phyloP scores from a whole-genome alignment of 2,888 invertebrate genomes.

The Pseudococcus longispinus region DNA sequence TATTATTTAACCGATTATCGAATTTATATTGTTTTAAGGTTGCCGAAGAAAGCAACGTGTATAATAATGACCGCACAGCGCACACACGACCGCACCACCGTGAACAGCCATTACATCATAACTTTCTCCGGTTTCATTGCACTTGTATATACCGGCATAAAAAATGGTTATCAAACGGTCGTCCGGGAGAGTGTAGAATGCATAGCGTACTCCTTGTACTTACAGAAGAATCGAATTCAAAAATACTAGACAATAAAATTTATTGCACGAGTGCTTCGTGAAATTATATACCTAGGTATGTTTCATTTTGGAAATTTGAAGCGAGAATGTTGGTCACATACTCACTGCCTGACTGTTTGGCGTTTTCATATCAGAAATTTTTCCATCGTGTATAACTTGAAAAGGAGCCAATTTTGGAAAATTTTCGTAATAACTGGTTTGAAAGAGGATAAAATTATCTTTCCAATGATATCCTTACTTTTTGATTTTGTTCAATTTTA shows the following conservation, averaged over 20 bases:
- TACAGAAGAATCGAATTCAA: neutral
- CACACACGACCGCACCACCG: conserved; percentile 13
- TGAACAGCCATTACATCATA: conserved; percentile 46
- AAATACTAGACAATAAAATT: neutral
- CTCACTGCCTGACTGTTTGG: no score
- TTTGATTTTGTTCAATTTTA: no score
- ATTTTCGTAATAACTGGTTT: no score
- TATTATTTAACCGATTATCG: conserved; percentile 51
- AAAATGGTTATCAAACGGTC: neutral
- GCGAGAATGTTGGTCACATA: no score
- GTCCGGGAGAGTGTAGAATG: neutral
- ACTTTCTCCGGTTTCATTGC: conserved; percentile 51
- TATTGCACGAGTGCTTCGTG: neutral
- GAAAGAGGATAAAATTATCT: no score
- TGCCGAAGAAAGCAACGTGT: conserved; percentile 47
- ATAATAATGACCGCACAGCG: conserved; percentile 21
- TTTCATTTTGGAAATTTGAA: neutral
- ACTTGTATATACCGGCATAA: conserved; percentile 19
- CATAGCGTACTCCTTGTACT: neutral
- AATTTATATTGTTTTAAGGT: conserved; percentile 51
- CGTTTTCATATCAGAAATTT: no score
- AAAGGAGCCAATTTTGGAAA: no score
- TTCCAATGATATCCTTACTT: no score
- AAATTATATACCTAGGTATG: neutral
- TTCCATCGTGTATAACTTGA: no score